These are phyloP conservation scores for Habropoda laboriosa DNA, from an alignment of 1,140 invertebrate genomes.

Conservation along the genomic window DNA sequence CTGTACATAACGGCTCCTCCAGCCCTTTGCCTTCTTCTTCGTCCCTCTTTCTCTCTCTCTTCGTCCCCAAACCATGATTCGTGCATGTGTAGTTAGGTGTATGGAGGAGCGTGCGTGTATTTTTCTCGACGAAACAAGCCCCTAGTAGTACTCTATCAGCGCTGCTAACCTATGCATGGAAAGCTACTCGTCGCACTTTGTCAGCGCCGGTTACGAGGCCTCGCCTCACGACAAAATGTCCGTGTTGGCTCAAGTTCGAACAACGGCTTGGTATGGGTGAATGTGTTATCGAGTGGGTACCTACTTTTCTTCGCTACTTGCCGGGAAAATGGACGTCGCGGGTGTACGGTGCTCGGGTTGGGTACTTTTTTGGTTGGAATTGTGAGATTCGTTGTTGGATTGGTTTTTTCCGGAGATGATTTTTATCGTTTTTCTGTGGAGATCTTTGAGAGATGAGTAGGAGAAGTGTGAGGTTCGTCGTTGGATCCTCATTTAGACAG, in stretches of 20 bases:
- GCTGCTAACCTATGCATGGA: conserved; percentile 66
- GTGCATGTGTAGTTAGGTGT: not conserved
- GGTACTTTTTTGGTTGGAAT: no score
- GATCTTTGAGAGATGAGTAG: no score
- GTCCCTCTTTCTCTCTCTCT: not conserved
- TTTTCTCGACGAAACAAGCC: conserved; percentile 34
- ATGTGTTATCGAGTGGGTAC: conserved; percentile 45
- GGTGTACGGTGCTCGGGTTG: no score
- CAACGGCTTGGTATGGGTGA: conserved; percentile 38
- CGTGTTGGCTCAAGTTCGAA: conserved; percentile 29
- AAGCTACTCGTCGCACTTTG: conserved; percentile 40
- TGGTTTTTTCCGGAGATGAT: no score
- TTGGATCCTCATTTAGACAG: no score
- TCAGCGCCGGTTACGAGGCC: conserved; percentile 26
- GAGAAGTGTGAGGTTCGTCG: no score
- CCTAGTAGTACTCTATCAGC: conserved; percentile 11
- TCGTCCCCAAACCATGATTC: not conserved
- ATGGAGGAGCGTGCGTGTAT: not conserved
- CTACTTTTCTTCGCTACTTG: no score
- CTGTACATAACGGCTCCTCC: conserved; percentile 8
- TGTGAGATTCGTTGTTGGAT: no score
- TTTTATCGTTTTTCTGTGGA: no score
- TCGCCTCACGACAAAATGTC: conserved; percentile 54
- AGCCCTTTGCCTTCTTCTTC: not conserved
- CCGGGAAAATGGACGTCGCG: no score